Base-by-base conservation (phyloP, 2,888 invertebrate genomes). In the Punctoribates punctum region DNA sequence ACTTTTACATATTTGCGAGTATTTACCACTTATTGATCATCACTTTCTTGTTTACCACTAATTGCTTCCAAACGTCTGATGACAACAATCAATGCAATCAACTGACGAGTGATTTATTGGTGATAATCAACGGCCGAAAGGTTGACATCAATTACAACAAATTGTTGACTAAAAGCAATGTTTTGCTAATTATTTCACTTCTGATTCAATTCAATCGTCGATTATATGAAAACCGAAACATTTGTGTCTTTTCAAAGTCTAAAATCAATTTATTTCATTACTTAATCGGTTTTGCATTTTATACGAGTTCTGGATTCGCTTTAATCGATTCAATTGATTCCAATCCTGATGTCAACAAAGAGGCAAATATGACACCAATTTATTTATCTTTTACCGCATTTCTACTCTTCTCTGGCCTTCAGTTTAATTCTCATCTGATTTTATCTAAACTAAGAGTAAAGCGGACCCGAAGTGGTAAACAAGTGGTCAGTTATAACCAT, bases 381-480 rank as follows among this genome's bases (percentile, higher is more conserved):
- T 29, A 11, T n/a, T 9, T 72, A 23, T 23, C 38, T 6, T 72
- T 76, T 13, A 0, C 62, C 9, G 0, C 83, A n/a, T 84, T 84
- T 78, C 11, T 82, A 23, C 81, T 80, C 77, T 81, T 82, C 29
- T 82, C 82, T 73, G 81, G 77, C 77, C 79, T 83, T 46, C 84
- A 85, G 77, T 80, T 83, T 77, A 77, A 77, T 60, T 78, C 82
- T 17, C 82, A 83, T 75, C 78, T 77, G 5, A 82, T 81, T 57
- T 81, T 85, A 72, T 83, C 83, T 6, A 80, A 81, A 72, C 80
- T 83, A 20, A 79, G 85, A 62, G 60, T 17, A 46, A 81, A 80
- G 75, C 80, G 81, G 25, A 29, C 38, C 54, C 25, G 62, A 60
- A 23, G 13, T 17, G 62, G 13, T 23, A 20, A 27, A 15, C 1